phyloP scores from a whole-genome alignment of 2,113 vertebrate genomes.

The Halcyon senegalensis region DNA sequence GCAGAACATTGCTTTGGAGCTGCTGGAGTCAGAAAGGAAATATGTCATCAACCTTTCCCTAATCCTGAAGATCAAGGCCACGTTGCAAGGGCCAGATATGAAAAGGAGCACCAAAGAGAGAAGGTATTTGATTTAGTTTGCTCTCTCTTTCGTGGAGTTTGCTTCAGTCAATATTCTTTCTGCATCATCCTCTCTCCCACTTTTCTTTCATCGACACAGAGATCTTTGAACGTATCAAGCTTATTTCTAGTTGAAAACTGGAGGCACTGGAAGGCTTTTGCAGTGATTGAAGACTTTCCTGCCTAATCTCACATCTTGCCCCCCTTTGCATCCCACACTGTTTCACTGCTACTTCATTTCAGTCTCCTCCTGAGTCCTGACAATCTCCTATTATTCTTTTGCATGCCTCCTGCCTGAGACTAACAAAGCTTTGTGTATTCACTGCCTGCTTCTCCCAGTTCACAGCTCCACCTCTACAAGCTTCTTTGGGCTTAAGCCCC shows the following conservation, averaged over 20 bases:
- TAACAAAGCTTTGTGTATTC: neutral
- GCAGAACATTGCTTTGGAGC: constrained; percentile 89
- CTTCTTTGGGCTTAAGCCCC: neutral
- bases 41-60: constrained; percentile 93
- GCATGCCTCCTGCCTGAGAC: neutral
- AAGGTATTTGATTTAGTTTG: constrained; percentile 79
- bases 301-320: neutral
- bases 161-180: neutral
- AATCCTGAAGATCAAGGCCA: constrained; percentile 94
- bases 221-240: neutral
- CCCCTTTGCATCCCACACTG: neutral
- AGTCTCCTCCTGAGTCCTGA: neutral
- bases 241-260: neutral
- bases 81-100: constrained; percentile 87
- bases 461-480: neutral
- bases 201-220: neutral
- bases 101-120: constrained; percentile 87
- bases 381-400: neutral
- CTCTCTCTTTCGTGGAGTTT: constrained; percentile 16
- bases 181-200: neutral
- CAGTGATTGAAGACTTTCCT: neutral
- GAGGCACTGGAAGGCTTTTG: neutral
- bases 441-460: neutral
- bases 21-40: constrained; percentile 94
- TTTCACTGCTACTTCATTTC: neutral